Base-by-base conservation (phyloP, 2,797 vertebrate genomes). In the Sarcoramphus papa region DNA sequence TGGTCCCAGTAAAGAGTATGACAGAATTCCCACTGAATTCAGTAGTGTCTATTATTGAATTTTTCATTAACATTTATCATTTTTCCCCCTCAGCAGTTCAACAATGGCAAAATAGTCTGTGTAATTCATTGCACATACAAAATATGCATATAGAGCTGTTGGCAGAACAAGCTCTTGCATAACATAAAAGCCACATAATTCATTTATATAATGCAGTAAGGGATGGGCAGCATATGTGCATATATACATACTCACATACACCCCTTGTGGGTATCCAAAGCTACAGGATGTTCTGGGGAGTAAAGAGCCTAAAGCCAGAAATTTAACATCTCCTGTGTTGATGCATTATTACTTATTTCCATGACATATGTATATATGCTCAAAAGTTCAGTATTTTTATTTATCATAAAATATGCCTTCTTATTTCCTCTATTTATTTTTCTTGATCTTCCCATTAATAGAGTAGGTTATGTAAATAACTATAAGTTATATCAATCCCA, bases 31-130 rank as follows among this genome's bases (percentile, higher is more conserved):
- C 41, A 25, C 25, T 77, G 64, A 92, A 88, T 93, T 89, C 28
- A 47, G 21, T 72, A 30, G 9, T n/a, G 60, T 82, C 64, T 92
- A 7, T 77, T 92, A 77, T 54, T 94, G 84, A 87, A 70, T 92
- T 93, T 95, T 97, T 92, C 90, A 89, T 95, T 95, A 95, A 64
- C 75, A 85, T 93, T 95, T 92, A 82, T 87, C 41, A 85, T 79
- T 89, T 95, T n/a, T 24, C 4, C 85, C 93, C 87, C 69, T 78
- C 47, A 93, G 94, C 85, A 81, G 68, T 72, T 94, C 68, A 82
- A 77, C 86, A 89, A 54, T 54, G 77, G 72, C 74, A 96, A 89
- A 95, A 75, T 23, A 89, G 51, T 41, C 59, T 31, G 23, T 60
- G 43, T 85, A 94, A 94, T 95, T 92, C 93, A 94, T 93, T 95